Base-by-base conservation (phyloP, 53 echinoderm and acorn worm genomes). In the Henricia sp. region DNA sequence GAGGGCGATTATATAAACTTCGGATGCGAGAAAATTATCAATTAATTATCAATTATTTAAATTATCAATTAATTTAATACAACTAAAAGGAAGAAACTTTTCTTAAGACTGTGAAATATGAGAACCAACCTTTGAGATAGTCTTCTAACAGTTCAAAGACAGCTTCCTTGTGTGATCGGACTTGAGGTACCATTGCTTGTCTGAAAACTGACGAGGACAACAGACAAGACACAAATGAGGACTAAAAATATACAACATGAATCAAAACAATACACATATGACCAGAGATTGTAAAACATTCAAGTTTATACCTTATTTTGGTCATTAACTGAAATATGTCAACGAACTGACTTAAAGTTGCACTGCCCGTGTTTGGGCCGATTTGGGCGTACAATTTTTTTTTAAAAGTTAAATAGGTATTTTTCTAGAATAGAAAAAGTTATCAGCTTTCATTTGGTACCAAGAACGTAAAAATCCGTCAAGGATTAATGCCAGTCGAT, bases 131-230 rank as follows among this genome's bases (percentile, higher is more conserved):
- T 95, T 89, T 93, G 28, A 95, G 89, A 52, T 95, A 93, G 14
- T 67, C 84, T 41, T 93, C 88, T 37, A 95, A 44, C 19, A 95
- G 87, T 37, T 91, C 91, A 89, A 95, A 87, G 3, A 93, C 93
- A 50, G 86, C 89, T 60, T 95, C 93, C 54, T 85, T 83, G 71
- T 95, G 96, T 21, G 51, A 51, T 26, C 77, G 59, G 16, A 93
- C 91, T 62, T 95, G 93, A 10, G 80, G 50, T 36, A 86, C 40
- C 26, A 84, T 67, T 50, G 76, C 76, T 63, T 95, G 96, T 56
- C 89, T 88, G 44, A 54, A 50, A 28, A 77, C 94, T 93, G 70
- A 14, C 54, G 54, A 40, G 9, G 39, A 27, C 10, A 3, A 25
- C 23, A 67, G 0, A 6, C 35, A 36, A 60, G 24, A 13, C 16